Base-by-base conservation (phyloP, 2,888 invertebrate genomes). In the Uloborus plumipes region DNA sequence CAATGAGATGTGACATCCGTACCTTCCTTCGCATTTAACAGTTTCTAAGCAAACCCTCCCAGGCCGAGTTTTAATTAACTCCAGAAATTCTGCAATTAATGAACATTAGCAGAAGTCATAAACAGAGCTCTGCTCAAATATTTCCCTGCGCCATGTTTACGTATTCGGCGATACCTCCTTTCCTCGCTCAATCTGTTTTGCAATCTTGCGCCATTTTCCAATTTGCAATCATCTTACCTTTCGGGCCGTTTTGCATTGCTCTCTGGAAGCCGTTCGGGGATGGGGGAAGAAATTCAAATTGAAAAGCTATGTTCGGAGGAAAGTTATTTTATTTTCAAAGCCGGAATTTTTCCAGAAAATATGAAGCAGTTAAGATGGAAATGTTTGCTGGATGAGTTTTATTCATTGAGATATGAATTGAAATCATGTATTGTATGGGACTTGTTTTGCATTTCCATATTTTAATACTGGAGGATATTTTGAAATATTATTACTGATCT, bases 41-140 rank as follows among this genome's bases (percentile, higher is more conserved):
- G 14, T 47, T 39, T 39, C 39, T 39, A 39, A 39, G 39, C 39
- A 39, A 39, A 39, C 50, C 65, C 26, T 49, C 53, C 49, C 22
- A 26, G 18, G 15, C 20, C 20, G 64, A 47, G 53, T 77, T 70
- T 77, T 77, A 77, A 77, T 77, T 77, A 77, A 70, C 49, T 77
- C 70, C 58, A 77, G 77, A 77, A 70, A 70, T 71, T 77, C 64
- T 64, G 70, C 77, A 77, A 77, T 77, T 77, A 77, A 77, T 77
- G 77, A 55, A 71, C 77, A 77, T 77, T 77, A 77, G 55, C 70
- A 71, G 70, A 70, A 71, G 55, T 77, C 70, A 70, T 70, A 77
- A 71, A 77, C 53, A 69, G 67, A 53, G 65, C 49, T 26, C 26
- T 55, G 47, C 64, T 61, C 77, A 77, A 77, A 77, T 77, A 77